Percentiles rank a stretch among this genome's conserved stretches.
phyloP scores from a whole-genome alignment of 2,888 invertebrate species.

The Acleris holmiana region DNA sequence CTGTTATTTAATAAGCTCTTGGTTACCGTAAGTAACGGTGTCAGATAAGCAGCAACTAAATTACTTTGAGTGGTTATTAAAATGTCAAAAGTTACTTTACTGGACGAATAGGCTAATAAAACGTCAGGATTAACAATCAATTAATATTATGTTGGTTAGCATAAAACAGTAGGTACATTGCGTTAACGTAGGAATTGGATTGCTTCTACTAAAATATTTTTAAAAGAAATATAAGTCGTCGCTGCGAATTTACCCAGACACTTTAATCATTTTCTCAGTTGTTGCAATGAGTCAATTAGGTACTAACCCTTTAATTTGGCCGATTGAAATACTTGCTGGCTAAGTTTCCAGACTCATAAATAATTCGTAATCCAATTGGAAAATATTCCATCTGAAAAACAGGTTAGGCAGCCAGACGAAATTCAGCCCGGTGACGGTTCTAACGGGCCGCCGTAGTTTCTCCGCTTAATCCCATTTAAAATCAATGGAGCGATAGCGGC shows the following conservation, averaged over 20 bases:
- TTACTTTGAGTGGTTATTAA: slow-evolving; percentile 37
- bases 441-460: slow-evolving; percentile 49
- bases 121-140: slow-evolving; percentile 11
- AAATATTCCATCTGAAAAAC: slow-evolving; percentile 34
- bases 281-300: neutral
- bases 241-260: too few relatives aligned
- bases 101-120: slow-evolving; percentile 20
- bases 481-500: slow-evolving; percentile 72
- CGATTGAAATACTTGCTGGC: slow-evolving; percentile 11
- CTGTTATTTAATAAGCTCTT: slow-evolving; percentile 47
- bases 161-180: too few relatives aligned
- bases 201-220: too few relatives aligned
- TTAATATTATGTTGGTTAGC: neutral
- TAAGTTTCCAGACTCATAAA: slow-evolving; percentile 27
- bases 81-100: slow-evolving; percentile 28
- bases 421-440: slow-evolving; percentile 32
- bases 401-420: slow-evolving; percentile 28
- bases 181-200: too few relatives aligned
- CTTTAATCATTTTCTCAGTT: neutral
- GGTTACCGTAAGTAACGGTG: slow-evolving; percentile 40
- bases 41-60: slow-evolving; percentile 37
- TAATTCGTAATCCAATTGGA: slow-evolving; percentile 29
- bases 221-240: too few relatives aligned
- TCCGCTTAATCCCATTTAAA: slow-evolving; percentile 69
- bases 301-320: neutral